phyloP scores from a whole-genome alignment of 2,113 vertebrate genomes.

The Uria lomvia region DNA sequence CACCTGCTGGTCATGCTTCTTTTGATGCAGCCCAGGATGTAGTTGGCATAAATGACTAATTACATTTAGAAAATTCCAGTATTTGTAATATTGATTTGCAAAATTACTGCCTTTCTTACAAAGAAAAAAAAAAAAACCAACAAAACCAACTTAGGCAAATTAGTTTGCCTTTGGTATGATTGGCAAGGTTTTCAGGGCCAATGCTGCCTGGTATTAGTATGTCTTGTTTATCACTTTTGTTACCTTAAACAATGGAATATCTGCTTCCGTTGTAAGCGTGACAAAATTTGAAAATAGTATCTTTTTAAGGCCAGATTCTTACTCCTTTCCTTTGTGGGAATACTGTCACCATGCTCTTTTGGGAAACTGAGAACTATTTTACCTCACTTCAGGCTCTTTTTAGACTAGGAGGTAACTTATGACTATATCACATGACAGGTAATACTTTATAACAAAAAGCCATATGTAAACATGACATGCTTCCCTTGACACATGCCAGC shows the following conservation, averaged over 20 bases:
- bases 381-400: neutral
- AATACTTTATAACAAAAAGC: neutral
- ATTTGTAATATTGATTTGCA: neutral
- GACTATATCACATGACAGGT: neutral
- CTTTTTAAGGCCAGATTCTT: neutral
- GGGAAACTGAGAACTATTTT: neutral
- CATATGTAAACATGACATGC: neutral
- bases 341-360: neutral
- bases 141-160: neutral
- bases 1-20: neutral
- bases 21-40: neutral
- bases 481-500: neutral
- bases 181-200: neutral
- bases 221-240: neutral
- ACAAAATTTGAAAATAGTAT: neutral
- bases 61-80: neutral
- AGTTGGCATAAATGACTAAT: neutral
- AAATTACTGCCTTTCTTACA: neutral
- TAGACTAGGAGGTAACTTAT: neutral
- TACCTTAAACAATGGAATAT: neutral
- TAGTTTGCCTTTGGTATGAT: neutral
- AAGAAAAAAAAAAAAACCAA: neutral
- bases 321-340: neutral
- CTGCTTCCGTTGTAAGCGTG: neutral
- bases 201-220: neutral